Base-by-base conservation (phyloP, 2,888 invertebrate species). In the Pilophorus perplexus region DNA sequence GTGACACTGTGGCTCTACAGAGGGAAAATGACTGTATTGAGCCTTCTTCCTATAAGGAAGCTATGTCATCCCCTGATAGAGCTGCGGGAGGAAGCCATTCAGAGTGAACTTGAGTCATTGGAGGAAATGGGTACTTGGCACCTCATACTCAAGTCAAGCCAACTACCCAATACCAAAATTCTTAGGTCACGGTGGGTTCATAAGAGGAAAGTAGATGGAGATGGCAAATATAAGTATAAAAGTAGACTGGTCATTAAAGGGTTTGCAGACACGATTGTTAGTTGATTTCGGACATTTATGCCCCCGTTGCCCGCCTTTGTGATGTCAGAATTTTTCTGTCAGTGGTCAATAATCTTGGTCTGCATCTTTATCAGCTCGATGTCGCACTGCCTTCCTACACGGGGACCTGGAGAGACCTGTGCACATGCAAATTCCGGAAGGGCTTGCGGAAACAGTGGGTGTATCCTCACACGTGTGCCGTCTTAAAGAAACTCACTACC, bases 371-470 rank as follows among this genome's bases (percentile, higher is more conserved):
- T 46, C 44, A 64, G 22, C 37, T 64, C 18, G 64, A 64, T 52
- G 52, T 54, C 10, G 18, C 54, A 54, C 52, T 52, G 64, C 64
- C 5, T 52, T 64, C 20, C 4, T 64, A 23, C 48, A 64, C 50
- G 64, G 50, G 33, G 40, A 37, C 14, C 37, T 50, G 27, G 64
- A 64, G 27, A 50, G 38, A 6, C 27, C 46, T 18, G 64, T 64
- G 23, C 38, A 38, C 6, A 52, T 38, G 38, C n/a, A 22, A n/a
- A 37, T 38, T n/a, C 52, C 64, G 8, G 38, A 25, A n/a, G 64
- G 52, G 5, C 48, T 62, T 46, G 62, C 14, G 25, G 46, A 62
- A 18, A 14, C 4, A 18, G 8, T 14, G 5, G 50, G 14, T 22
- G 8, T 16, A 14, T 14, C 23, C 4, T 6, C 16, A 4, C 18